Base-by-base conservation (phyloP, 2,113 vertebrate genomes). In the Neomonachus schauinslandi region DNA sequence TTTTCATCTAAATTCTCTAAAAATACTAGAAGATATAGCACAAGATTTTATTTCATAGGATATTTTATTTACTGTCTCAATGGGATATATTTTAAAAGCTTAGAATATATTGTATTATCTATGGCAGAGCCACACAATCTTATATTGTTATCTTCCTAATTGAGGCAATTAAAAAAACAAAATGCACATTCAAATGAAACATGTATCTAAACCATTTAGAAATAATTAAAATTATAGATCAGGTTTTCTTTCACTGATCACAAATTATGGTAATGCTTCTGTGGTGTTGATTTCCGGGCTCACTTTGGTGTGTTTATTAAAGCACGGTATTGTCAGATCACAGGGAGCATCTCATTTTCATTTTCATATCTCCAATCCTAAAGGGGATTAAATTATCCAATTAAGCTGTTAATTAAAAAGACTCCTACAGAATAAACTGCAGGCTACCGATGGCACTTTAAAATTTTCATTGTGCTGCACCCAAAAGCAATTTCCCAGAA, bases 331-430 rank as follows among this genome's bases (percentile, higher is more conserved):
- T 97, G 63, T 97, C 93, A 98, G 96, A 98, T 98, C 98, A 97
- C 90, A 1, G 67, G 97, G 97, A 98, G 93, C 96, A 96, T 98
- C 98, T 97, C 96, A 97, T 98, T 98, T 98, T 95, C 71, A 94
- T 98, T 98, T 98, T 98, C 88, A 97, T 95, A 98, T 98, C 97
- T 98, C 92, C 95, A 97, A 95, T 97, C 97, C 97, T 98, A 98
- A 98, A 98, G 97, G 96, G 98, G 97, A 99, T 99, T 98, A 98
- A 98, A 98, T 98, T 98, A 97, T 98, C 98, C 98, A 98, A 98
- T 98, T 98, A 98, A 97, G 94, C 71, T 96, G 95, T 97, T 98
- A 97, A 98, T 94, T 97, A 98, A 98, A 95, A 97, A 96, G 97
- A 92, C 94, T 98, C 83, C 98, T 59, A 26, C 83, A 96, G 92